Evolutionary conservation across 2,888 invertebrate species (phyloP).

Genomic region (Pelosia muscerda): DNA sequence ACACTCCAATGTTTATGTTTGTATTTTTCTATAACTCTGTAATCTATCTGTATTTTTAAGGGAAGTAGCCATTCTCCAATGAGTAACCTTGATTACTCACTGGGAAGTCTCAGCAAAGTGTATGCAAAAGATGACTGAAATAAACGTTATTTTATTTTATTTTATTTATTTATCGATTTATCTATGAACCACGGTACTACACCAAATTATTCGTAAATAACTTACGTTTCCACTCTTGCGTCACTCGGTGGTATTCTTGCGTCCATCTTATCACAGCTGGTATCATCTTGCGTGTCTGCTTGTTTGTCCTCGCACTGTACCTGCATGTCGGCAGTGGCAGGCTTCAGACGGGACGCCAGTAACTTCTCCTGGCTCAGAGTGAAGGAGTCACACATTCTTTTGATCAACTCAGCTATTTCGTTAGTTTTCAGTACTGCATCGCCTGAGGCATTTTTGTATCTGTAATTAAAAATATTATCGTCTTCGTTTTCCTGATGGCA

Average conservation of each 20-base stretch:
- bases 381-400: conserved; percentile 79
- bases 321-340: conserved; percentile 70
- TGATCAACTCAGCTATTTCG: conserved; percentile 76
- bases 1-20: too few species aligned
- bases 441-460: conserved; percentile 76
- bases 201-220: too few species aligned
- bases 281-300: conserved; percentile 10
- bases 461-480: conserved; percentile 44
- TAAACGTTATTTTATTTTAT: too few species aligned
- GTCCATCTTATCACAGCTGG: background rate
- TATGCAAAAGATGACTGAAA: too few species aligned
- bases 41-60: too few species aligned
- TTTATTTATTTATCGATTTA: too few species aligned
- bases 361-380: conserved; percentile 71
- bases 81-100: too few species aligned
- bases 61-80: too few species aligned
- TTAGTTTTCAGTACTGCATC: conserved; percentile 71
- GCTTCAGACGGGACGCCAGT: conserved; percentile 52
- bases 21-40: too few species aligned
- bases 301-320: conserved; percentile 67
- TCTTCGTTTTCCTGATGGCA: too few species aligned
- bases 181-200: too few species aligned
- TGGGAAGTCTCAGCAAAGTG: too few species aligned
- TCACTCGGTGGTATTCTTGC: conserved; percentile 47
- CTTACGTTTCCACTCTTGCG: conserved; percentile 34